Base-by-base conservation (phyloP, 2,797 vertebrate species). In the Decapterus maruadsi region DNA sequence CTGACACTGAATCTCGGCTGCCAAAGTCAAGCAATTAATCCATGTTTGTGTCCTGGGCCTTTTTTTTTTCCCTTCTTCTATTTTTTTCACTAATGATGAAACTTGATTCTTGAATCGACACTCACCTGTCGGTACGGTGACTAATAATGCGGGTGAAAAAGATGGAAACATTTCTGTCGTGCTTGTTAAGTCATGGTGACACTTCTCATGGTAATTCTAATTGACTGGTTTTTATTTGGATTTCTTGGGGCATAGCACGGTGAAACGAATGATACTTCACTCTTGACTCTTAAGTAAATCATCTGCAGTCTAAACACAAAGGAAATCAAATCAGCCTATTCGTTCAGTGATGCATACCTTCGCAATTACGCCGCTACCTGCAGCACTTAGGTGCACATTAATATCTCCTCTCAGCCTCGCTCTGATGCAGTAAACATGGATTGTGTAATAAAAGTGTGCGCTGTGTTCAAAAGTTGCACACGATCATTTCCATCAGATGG, bases 11-110 rank as follows among this genome's bases (percentile, higher is more conserved):
- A 88, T 87, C 81, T 58, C 17, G 8, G 62, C 89, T 77, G 89
- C 75, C 86, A 90, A 91, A 92, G 67, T 59, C 5, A 65, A 71
- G 87, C 84, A 72, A 93, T 93, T 92, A 90, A 93, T 94, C 89
- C 87, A 72, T 77, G 80, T 90, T 92, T 87, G 85, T 73, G 81
- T 85, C 81, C 64, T 17, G 55, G 31, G 56, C 50, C 29, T 42
- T 58, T 67, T 60, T 67, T 55, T 11, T 36, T 57, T 40, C 4
- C 48, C 40, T 36, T 58, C 68, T 60, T 62, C 46, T 62, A 34
- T 68, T 13, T 46, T 16, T 34, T 14, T 6, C 0, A 11, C 38
- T 22, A 80, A 78, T 77, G 77, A 75, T 63, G 50, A 74, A 68
- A 82, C 62, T 63, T 40, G 42, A 68, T 40, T 69, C 68, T 78